phyloP scores from a whole-genome alignment of 2,797 vertebrate species.

The Steatocranus sp. region DNA sequence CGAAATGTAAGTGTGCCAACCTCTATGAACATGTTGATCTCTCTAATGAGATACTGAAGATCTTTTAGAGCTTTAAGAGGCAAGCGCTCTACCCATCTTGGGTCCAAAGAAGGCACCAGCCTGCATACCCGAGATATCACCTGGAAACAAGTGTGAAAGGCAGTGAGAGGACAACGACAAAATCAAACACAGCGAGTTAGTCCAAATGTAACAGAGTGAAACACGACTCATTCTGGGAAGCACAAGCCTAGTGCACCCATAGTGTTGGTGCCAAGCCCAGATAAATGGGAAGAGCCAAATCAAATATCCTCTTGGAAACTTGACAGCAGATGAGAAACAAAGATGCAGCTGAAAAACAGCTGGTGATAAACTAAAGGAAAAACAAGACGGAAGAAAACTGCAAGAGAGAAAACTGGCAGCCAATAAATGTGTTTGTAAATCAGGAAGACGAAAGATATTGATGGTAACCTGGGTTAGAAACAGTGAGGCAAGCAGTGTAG shows the following conservation, averaged over 20 bases:
- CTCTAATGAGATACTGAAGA: constrained; percentile 65
- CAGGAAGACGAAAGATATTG: neutral
- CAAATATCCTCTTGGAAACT: neutral
- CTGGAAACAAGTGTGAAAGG: constrained; percentile 23
- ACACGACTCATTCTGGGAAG: accelerated
- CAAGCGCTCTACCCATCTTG: constrained; percentile 25
- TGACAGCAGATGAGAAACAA: neutral
- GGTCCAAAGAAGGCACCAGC: constrained; percentile 47
- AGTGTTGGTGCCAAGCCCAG: neutral
- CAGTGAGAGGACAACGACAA: neutral
- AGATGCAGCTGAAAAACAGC: neutral
- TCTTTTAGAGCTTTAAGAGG: constrained; percentile 62
- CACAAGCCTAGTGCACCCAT: neutral
- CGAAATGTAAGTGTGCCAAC: constrained; percentile 28
- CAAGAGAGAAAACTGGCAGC: neutral
- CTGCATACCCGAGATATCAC: constrained; percentile 61
- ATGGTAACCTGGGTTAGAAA: neutral
- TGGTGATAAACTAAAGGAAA: neutral
- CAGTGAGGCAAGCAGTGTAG: neutral
- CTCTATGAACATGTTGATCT: constrained; percentile 76
- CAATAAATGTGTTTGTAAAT: neutral
- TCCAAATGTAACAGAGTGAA: neutral
- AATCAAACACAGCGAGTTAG: neutral
- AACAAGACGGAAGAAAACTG: neutral
- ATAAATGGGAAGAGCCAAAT: neutral